phyloP scores from a whole-genome alignment of 2,113 vertebrate genomes.

The Antechinus flavipes region DNA sequence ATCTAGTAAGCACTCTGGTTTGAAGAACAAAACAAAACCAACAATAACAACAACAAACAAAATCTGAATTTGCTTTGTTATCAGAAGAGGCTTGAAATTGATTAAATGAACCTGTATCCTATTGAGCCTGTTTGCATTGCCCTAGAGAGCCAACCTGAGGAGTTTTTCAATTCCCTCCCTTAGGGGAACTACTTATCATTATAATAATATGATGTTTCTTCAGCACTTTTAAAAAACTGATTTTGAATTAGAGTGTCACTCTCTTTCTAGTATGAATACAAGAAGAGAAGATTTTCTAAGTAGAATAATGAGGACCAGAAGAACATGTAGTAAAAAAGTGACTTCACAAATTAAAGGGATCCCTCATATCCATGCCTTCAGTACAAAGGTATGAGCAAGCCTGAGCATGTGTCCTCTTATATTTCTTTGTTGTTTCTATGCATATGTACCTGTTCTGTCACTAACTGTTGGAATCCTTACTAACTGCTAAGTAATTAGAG shows the following conservation, averaged over 20 bases:
- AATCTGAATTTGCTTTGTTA: neutral
- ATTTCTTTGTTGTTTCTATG: neutral
- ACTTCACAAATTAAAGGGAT: neutral
- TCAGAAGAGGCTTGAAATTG: neutral
- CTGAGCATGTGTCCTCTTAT: neutral
- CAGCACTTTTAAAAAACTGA: neutral
- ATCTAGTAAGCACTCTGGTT: neutral
- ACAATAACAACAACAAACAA: neutral
- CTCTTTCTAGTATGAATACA: neutral
- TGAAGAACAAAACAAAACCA: neutral
- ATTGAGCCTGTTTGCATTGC: neutral
- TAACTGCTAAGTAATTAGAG: no score
- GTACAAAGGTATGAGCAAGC: neutral
- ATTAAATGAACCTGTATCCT: neutral
- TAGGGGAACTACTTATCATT: neutral
- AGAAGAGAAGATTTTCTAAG: neutral
- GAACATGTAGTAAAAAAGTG: neutral
- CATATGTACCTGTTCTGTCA: neutral
- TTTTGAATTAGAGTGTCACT: neutral
- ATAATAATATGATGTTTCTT: neutral
- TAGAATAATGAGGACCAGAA: neutral
- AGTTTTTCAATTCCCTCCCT: neutral
- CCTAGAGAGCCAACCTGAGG: neutral
- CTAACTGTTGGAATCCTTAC: no score
- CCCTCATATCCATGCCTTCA: neutral